phyloP scores from a whole-genome alignment of 2,797 vertebrate species.

The Spheniscus humboldti region DNA sequence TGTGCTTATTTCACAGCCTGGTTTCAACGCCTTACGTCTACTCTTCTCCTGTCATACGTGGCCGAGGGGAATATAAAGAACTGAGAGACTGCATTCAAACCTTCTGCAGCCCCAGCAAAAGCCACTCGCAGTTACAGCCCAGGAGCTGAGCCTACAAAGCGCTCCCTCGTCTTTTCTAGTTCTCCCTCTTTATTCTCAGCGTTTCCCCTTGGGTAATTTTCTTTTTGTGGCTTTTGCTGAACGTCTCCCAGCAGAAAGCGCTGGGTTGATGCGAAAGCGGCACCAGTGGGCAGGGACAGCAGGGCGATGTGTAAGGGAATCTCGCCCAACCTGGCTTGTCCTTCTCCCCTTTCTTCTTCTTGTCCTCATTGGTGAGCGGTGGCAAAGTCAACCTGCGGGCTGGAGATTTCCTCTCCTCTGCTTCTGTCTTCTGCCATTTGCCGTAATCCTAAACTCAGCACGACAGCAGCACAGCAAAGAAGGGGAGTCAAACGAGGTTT shows the following conservation, averaged over 20 bases:
- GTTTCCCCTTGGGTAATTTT: neutral
- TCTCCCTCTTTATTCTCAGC: neutral
- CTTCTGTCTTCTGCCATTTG: neutral
- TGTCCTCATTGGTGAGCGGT: accelerated
- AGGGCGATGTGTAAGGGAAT: neutral
- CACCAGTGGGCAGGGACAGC: neutral
- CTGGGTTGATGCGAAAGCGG: neutral
- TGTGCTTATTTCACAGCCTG: neutral
- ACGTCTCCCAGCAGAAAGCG: neutral
- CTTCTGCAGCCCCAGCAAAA: neutral
- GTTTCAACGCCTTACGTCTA: neutral
- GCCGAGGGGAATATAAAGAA: neutral
- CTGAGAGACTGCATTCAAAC: neutral
- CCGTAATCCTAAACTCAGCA: neutral
- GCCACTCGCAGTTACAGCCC: neutral
- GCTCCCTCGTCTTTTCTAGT: neutral
- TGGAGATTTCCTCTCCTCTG: neutral
- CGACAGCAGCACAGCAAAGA: neutral
- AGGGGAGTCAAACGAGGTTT: neutral
- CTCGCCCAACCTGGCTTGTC: neutral
- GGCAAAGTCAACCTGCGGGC: neutral
- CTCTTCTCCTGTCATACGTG: no score
- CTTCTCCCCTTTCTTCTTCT: neutral
- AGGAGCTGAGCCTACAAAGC: neutral
- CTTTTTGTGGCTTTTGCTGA: neutral